These are phyloP conservation scores for Lepus europaeus DNA, from an alignment of 2,113 vertebrate genomes.

Conservation along the genomic window DNA sequence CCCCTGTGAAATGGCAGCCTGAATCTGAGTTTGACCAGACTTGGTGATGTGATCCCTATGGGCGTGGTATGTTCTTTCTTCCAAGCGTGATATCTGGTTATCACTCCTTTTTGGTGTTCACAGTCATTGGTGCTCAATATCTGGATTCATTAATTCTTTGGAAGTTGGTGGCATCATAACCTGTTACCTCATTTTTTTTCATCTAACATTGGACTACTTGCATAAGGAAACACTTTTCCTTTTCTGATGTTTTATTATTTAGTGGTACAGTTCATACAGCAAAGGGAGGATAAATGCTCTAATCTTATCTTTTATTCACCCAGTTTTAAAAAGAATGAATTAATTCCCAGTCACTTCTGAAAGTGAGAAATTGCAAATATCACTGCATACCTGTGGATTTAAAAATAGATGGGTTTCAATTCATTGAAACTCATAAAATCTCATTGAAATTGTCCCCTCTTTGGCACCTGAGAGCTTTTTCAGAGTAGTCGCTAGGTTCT, in stretches of 20 bases:
- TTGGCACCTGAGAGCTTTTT: not conserved
- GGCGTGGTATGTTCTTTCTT: not conserved
- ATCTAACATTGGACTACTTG: not conserved
- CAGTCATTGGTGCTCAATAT: not conserved
- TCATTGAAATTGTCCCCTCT: not conserved
- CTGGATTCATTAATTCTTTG: not conserved
- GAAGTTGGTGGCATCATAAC: not conserved
- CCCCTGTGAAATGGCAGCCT: not conserved
- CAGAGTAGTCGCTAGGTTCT: not conserved
- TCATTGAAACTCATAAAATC: not conserved
- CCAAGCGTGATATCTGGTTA: not conserved
- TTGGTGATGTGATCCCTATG: not conserved
- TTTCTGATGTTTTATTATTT: constrained; percentile 5
- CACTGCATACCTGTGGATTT: not conserved
- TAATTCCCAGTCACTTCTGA: not conserved
- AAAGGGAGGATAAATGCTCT: not conserved
- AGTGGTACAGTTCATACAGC: not conserved
- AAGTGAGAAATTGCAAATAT: not conserved
- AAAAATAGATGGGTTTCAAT: not conserved
- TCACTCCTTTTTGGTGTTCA: not conserved
- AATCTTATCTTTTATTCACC: not conserved
- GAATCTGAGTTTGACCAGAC: not conserved
- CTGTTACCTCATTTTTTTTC: not conserved
- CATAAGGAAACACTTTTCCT: not conserved
- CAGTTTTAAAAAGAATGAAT: constrained; percentile 10